Percentiles rank a stretch among this genome's conserved stretches.
These are phyloP conservation scores for Acanthosoma haemorrhoidale DNA, from an alignment of 2,888 invertebrate species.

Conservation along the genomic window DNA sequence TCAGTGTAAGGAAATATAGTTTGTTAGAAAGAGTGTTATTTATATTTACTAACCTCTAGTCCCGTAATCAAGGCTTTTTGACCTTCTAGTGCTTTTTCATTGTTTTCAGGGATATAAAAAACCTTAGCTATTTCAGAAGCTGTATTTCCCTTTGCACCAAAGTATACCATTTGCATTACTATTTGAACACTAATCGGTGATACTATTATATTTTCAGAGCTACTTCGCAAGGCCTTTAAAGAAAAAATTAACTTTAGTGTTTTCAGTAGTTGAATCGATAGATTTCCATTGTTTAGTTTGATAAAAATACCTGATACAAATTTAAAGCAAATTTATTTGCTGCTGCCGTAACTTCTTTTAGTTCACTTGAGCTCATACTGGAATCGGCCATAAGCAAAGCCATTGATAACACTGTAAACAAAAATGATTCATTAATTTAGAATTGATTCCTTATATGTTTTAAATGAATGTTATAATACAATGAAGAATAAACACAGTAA, in stretches of 20 bases:
- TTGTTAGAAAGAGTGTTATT: no score
- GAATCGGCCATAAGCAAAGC: neutral
- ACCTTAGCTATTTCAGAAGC: neutral
- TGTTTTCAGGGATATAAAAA: neutral
- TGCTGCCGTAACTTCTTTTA: neutral
- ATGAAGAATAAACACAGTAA: no score
- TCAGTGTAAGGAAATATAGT: no score
- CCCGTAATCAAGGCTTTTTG: neutral
- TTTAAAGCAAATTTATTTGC: neutral
- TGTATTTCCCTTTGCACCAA: neutral
- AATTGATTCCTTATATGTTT: no score
- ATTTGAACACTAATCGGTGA: neutral
- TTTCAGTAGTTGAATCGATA: no score
- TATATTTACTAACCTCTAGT: neutral
- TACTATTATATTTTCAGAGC: neutral
- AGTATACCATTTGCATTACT: neutral
- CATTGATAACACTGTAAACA: neutral
- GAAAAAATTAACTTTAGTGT: no score
- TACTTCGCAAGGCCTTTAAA: neutral
- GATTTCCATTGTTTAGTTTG: neutral
- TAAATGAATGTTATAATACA: no score
- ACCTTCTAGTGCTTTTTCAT: neutral
- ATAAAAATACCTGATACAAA: neutral
- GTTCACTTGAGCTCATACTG: neutral
- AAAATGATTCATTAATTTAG: no score